Conservation (phyloP, 2,797 vertebrate species). For the Calcarius lapponicus region DNA sequence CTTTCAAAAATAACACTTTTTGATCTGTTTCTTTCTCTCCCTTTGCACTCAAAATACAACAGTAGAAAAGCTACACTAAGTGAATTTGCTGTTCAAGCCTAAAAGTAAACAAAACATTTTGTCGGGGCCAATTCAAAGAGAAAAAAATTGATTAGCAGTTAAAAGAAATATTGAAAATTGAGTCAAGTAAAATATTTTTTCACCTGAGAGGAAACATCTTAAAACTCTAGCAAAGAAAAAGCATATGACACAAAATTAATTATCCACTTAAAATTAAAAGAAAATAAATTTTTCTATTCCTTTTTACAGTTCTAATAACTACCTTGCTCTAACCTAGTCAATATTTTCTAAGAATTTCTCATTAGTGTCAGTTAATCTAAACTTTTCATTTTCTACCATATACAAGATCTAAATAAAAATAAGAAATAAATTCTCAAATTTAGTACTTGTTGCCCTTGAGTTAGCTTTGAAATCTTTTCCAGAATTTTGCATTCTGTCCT, state of each 20-base stretch:
- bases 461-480: not conserved
- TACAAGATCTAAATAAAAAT: not conserved
- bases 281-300: not conserved
- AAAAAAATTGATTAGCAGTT: not conserved
- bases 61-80: not conserved
- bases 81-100: not conserved
- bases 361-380: not conserved
- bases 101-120: not conserved
- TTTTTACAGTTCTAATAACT: not conserved
- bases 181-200: not conserved
- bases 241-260: not conserved
- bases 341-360: not conserved
- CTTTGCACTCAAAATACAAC: not conserved
- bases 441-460: not conserved
- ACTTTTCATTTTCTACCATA: not conserved
- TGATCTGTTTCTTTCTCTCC: not conserved
- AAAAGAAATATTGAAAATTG: not conserved
- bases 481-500: not conserved
- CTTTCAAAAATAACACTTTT: not conserved
- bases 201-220: not conserved
- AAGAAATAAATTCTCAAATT: not conserved
- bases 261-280: not conserved
- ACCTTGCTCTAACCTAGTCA: not conserved
- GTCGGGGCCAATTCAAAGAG: not conserved
- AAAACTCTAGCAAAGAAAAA: not conserved